Evolutionary conservation across 2,888 invertebrate species (phyloP), one percentile per base, ranked within the genome.

Genomic region (Agrenia bidenticulata): DNA sequence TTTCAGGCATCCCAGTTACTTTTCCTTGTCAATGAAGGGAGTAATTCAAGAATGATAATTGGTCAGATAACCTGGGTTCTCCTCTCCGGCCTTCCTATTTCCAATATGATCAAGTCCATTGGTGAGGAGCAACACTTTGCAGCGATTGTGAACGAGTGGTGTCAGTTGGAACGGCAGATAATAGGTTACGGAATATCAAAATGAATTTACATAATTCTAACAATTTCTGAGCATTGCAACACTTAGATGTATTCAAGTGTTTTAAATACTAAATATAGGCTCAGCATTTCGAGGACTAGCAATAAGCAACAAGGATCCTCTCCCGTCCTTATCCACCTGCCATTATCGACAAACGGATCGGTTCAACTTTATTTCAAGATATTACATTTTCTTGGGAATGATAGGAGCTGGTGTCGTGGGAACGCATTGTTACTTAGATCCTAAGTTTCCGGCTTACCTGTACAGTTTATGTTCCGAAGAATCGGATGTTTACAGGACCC

Each of bases 301-400:
- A n/a, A 56, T 64, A 45, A 56, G 61, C 2, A 41, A 66, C 27
- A 62, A 57, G 27, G 64, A 59, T 32, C 49, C 56, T 2, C 63
- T 51, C 61, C 70, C 70, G n/a, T 62, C 67, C 17, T 39, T 70
- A 2, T 70, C 70, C 13, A 56, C 67, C 5, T 70, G 70, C 41
- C 70, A 70, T 37, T 13, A 59, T 2, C 27, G 60, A 9, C 67
- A 67, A 63, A 67, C 51, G 7, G 39, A n/a, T 9, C 41, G 62
- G n/a, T 67, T 70, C 27, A 57, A 62, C 21, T 45, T 51, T n/a
- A 27, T 67, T 4, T 63, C 67, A 9, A 0, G 58, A 23, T 17
- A 49, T 13, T 70, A 70, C 57, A 50, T 70, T 1, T 39, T 67
- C 11, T 19, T 70, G 4, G 64, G 62, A n/a, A 1, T 57, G 2